Evolutionary conservation across 1,140 invertebrate genomes (phyloP).

Genomic region (Drosophila kikkawai): DNA sequence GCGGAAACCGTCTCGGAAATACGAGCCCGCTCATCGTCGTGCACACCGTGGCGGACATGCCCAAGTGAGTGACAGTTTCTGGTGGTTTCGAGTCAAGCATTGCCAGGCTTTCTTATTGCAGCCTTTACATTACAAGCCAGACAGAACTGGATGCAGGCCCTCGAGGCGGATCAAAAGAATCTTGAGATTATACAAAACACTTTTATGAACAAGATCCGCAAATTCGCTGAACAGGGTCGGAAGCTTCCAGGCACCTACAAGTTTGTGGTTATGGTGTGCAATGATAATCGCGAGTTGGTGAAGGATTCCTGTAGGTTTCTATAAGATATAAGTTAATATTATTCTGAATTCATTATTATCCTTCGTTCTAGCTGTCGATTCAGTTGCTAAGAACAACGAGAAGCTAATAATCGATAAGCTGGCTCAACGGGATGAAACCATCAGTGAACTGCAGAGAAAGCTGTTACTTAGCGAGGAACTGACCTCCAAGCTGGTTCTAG

Average conservation of each 20-base stretch:
- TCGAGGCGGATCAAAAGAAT: constrained; percentile 33
- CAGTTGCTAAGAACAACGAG: neutral
- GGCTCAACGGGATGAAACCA: neutral
- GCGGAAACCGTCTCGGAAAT: neutral
- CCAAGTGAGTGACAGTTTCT: neutral
- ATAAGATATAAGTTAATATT: too few species aligned
- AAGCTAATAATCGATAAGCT: neutral
- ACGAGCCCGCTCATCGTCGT: neutral
- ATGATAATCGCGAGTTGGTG: constrained; percentile 41
- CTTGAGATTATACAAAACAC: constrained; percentile 46
- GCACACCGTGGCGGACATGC: neutral
- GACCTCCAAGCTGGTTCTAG: neutral
- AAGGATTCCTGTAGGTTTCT: neutral
- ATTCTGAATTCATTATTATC: neutral
- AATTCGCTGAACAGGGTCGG: neutral
- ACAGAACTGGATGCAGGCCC: neutral
- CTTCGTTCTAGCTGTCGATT: neutral
- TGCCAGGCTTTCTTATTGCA: too few species aligned
- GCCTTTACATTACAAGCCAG: neutral
- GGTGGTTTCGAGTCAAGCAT: too few species aligned
- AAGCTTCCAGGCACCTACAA: constrained; percentile 27
- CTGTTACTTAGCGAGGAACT: neutral
- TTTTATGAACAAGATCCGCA: constrained; percentile 44
- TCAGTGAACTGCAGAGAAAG: neutral
- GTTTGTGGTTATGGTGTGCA: constrained; percentile 45